These are phyloP conservation scores for Caiman crocodilus DNA, from an alignment of 2,797 vertebrate genomes.

Conservation along the genomic window DNA sequence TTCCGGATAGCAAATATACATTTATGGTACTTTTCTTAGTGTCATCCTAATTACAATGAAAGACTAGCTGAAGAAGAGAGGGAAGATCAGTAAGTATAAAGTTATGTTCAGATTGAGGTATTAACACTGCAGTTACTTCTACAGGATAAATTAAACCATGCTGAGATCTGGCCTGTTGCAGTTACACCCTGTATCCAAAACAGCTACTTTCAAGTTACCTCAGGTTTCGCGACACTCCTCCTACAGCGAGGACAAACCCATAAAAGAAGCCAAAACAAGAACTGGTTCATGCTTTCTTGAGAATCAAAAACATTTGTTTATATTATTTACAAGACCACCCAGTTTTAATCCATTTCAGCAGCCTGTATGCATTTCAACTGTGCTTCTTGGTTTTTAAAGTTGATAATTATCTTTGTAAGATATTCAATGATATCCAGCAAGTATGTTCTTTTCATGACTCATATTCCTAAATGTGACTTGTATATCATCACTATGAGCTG, in stretches of 20 bases:
- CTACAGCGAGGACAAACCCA: accelerated
- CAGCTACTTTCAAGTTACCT: neutral
- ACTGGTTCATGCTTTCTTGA: neutral
- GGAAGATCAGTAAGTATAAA: neutral
- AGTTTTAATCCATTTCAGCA: neutral
- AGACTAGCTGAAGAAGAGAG: neutral
- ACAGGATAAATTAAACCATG: neutral
- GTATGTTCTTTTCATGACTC: neutral
- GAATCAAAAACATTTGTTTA: neutral
- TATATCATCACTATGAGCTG: neutral
- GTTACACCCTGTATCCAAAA: neutral
- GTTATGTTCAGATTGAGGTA: neutral
- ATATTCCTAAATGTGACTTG: neutral
- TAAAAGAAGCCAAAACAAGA: neutral
- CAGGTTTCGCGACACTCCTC: neutral
- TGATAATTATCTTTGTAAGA: neutral
- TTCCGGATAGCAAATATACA: neutral
- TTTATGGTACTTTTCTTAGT: accelerated
- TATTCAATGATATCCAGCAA: neutral
- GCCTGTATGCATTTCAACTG: neutral
- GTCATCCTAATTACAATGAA: neutral
- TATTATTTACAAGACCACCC: neutral
- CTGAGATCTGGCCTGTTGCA: neutral
- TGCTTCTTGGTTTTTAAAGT: neutral
- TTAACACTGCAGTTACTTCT: neutral